Percentiles rank a stretch among this genome's conserved stretches.
Evolutionary conservation across 1,140 invertebrate genomes (phyloP).

Genomic region (Acromyrmex charruanus): DNA sequence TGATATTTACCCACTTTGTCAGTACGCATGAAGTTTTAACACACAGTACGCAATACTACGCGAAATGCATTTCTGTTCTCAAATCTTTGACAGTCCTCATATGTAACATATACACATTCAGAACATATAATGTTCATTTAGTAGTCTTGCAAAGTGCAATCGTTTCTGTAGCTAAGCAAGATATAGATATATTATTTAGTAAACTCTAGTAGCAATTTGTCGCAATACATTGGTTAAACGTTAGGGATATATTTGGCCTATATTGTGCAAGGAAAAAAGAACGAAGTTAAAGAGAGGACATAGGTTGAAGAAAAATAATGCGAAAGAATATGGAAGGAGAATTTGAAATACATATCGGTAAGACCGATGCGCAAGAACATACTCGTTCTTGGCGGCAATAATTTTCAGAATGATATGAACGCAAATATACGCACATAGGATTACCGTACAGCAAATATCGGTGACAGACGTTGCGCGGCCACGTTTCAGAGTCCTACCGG

Average conservation of each 20-base stretch:
- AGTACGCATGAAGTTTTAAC: conserved; percentile 1
- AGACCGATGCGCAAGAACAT: neutral
- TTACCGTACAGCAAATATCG: conserved; percentile 71
- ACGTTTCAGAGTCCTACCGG: conserved; percentile 65
- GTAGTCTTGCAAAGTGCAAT: neutral
- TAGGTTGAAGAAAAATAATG: neutral
- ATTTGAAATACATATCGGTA: neutral
- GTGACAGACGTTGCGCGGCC: conserved; percentile 66
- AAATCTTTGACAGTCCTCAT: neutral
- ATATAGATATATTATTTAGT: neutral
- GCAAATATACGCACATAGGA: conserved; percentile 68
- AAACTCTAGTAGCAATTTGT: too few species aligned
- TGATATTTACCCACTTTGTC: conserved; percentile 24
- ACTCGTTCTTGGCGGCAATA: conserved; percentile 4
- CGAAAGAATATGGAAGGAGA: neutral
- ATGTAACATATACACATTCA: neutral
- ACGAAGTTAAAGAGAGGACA: neutral
- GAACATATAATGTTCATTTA: conserved; percentile 31
- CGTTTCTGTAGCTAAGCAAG: neutral
- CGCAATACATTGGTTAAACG: too few species aligned
- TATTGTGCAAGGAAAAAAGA: neutral
- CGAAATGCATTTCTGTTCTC: conserved; percentile 27
- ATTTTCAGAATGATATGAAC: conserved; percentile 54
- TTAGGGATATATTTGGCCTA: too few species aligned
- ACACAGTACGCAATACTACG: neutral